phyloP scores from a whole-genome alignment of 2,888 invertebrate genomes.

The Mylabris sibirica region DNA sequence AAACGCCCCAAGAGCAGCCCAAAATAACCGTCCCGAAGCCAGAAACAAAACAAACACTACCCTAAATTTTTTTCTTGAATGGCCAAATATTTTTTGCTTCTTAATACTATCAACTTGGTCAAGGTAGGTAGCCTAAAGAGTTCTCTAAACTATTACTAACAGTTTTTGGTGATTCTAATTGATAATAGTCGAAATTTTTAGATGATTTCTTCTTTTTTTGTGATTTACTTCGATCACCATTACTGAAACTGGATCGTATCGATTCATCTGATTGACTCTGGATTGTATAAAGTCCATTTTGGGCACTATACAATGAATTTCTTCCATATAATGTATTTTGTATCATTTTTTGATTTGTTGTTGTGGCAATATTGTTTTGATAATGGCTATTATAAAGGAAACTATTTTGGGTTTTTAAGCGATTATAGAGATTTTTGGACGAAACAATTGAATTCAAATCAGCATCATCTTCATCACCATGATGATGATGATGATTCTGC shows the following conservation, averaged over 20 bases:
- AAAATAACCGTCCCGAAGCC: constrained; percentile 18
- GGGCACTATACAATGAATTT: constrained; percentile 56
- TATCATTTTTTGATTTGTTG: constrained; percentile 51
- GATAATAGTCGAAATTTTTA: constrained; percentile 25
- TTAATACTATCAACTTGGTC: too few species aligned
- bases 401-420: constrained; percentile 38
- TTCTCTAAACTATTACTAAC: constrained; percentile 68
- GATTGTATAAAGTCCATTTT: constrained; percentile 61
- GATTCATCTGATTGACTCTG: constrained; percentile 62
- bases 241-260: constrained; percentile 50
- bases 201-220: constrained; percentile 27
- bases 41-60: not conserved
- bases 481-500: too few species aligned
- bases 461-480: constrained; percentile 45
- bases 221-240: constrained; percentile 38
- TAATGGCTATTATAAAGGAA: not conserved
- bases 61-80: constrained; percentile 15
- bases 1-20: not conserved
- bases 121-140: constrained; percentile 72
- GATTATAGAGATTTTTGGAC: constrained; percentile 46
- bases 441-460: constrained; percentile 41
- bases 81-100: constrained; percentile 19
- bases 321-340: constrained; percentile 53
- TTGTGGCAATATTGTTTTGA: not conserved
- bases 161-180: constrained; percentile 30